Evolutionary conservation across 2,113 vertebrate genomes (phyloP).

Genomic region (Pavo muticus): DNA sequence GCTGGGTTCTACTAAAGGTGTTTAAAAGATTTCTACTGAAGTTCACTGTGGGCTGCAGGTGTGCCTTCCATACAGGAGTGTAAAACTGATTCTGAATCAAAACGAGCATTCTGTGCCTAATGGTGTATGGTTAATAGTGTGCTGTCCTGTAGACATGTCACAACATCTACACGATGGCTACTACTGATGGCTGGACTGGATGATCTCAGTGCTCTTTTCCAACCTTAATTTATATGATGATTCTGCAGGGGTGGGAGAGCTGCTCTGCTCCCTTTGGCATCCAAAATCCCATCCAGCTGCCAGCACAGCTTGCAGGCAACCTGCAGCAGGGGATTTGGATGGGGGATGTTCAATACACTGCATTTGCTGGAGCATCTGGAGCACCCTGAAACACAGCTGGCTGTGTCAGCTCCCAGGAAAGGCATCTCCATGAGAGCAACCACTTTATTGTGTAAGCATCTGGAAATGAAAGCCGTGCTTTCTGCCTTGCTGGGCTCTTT

Average conservation of each 20-base stretch:
- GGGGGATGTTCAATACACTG: neutral
- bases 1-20: neutral
- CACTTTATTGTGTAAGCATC: neutral
- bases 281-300: neutral
- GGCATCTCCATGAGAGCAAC: neutral
- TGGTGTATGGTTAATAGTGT: neutral
- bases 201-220: too few species aligned
- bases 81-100: neutral
- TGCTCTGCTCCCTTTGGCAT: neutral
- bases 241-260: neutral
- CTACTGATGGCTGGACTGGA: too few species aligned
- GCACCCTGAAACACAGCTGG: neutral
- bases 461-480: neutral
- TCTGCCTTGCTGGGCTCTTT: neutral
- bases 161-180: neutral
- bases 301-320: neutral
- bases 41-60: rapidly evolving
- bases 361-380: neutral
- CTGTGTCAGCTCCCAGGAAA: neutral
- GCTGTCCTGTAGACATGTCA: neutral
- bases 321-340: neutral
- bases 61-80: neutral
- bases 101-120: neutral
- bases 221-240: too few species aligned
- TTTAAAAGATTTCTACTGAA: neutral